These are phyloP conservation scores for Pheosia tremula DNA, from an alignment of 2,888 invertebrate species.

Conservation along the genomic window DNA sequence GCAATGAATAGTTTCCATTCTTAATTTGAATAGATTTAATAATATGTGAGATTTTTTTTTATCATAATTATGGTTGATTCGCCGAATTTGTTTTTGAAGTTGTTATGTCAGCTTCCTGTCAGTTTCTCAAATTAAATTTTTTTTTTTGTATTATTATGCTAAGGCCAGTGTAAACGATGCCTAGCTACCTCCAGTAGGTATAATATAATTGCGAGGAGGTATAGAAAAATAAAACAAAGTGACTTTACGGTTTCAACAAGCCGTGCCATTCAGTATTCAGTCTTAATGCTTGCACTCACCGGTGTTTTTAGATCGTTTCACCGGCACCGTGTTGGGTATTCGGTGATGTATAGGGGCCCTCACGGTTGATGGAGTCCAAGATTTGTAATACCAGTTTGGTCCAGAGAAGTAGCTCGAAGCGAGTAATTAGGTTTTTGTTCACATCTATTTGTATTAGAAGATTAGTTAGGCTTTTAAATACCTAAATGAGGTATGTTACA, in stretches of 20 bases:
- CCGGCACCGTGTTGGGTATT: conserved; percentile 46
- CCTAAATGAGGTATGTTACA: background rate
- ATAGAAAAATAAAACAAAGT: conserved; percentile 68
- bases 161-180: conserved; percentile 56
- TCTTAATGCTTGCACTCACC: conserved; percentile 38
- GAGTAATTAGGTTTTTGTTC: conserved; percentile 68
- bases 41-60: background rate
- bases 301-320: conserved; percentile 29
- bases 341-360: conserved; percentile 64
- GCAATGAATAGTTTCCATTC: background rate
- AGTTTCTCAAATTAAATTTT: conserved; percentile 6
- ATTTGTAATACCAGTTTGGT: conserved; percentile 71
- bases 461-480: background rate
- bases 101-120: background rate
- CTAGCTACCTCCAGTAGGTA: conserved; percentile 56
- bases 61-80: background rate
- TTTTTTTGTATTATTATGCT: conserved; percentile 47
- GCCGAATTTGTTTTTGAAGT: background rate
- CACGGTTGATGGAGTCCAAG: conserved; percentile 74
- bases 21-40: background rate
- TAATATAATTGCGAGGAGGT: conserved; percentile 70
- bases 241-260: conserved; percentile 46
- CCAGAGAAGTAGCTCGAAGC: conserved; percentile 63
- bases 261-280: conserved; percentile 33
- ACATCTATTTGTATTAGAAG: conserved; percentile 32